Evolutionary conservation across 2,797 vertebrate genomes (phyloP).

Genomic region (Sebastes hubbsi): DNA sequence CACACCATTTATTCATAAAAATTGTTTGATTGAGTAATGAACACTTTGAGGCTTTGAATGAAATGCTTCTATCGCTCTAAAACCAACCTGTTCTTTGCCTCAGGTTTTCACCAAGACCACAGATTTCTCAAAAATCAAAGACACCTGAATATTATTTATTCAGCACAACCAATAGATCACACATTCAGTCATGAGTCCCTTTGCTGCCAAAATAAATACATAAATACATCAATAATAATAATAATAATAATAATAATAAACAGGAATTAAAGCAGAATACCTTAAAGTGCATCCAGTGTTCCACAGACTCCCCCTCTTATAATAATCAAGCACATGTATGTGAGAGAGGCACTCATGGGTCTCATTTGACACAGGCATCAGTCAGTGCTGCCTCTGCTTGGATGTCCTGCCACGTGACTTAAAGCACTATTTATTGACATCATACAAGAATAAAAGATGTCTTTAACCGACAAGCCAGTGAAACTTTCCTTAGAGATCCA

Average conservation of each 20-base stretch:
- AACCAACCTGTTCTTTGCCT: neutral
- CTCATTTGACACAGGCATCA: constrained; percentile 8
- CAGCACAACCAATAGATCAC: neutral
- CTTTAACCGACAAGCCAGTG: neutral
- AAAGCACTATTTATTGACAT: constrained; percentile 3
- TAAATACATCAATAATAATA: constrained; percentile 34
- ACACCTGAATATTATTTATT: neutral
- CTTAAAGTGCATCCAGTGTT: constrained; percentile 71
- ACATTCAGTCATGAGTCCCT: neutral
- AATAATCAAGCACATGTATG: constrained; percentile 1
- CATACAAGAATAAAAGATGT: neutral
- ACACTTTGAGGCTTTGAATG: neutral
- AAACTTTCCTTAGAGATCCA: neutral
- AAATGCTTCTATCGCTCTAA: neutral
- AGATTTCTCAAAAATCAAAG: neutral
- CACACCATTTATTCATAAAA: neutral
- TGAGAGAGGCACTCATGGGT: constrained; percentile 25
- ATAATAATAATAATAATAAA: constrained; percentile 1
- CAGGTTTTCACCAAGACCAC: neutral
- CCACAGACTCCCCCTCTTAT: constrained; percentile 16
- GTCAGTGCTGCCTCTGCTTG: constrained; percentile 23
- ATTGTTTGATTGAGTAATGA: neutral
- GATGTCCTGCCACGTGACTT: neutral
- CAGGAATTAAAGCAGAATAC: constrained; percentile 46
- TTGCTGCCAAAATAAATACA: constrained; percentile 49